phyloP scores from a whole-genome alignment of 2,113 vertebrate genomes.

The Chionodraco myersi region DNA sequence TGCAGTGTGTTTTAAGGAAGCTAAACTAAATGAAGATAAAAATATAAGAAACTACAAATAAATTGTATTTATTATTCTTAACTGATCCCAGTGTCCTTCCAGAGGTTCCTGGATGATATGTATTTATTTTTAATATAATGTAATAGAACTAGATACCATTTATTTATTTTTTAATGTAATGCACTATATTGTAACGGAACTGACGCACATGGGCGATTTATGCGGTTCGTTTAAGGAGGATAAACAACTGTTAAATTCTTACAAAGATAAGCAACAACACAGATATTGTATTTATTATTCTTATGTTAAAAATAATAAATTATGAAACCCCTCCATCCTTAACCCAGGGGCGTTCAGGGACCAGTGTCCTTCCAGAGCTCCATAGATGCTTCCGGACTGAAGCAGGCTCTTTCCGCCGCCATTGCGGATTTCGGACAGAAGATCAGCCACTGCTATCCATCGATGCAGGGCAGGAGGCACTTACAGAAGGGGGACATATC shows the following conservation, averaged over 20 bases:
- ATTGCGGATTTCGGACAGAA: constrained; percentile 89
- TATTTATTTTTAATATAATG: no score
- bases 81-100: no score
- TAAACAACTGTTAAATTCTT: no score
- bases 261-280: background rate
- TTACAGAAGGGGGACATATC: constrained; percentile 42
- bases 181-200: constrained; percentile 65
- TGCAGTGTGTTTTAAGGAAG: background rate
- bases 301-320: background rate
- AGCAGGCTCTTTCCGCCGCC: constrained; percentile 87
- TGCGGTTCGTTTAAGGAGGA: background rate
- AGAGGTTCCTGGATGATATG: no score
- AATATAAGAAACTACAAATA: background rate
- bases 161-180: background rate
- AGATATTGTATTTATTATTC: background rate
- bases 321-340: background rate
- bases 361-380: constrained; percentile 84
- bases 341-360: background rate
- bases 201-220: constrained; percentile 71
- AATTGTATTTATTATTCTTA: background rate
- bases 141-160: no score
- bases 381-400: constrained; percentile 89
- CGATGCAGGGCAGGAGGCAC: constrained; percentile 73
- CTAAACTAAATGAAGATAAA: background rate
- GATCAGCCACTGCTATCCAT: constrained; percentile 78